Evolutionary conservation across 1,140 invertebrate genomes (phyloP).

Genomic region (Diachasmimorpha longicaudata): DNA sequence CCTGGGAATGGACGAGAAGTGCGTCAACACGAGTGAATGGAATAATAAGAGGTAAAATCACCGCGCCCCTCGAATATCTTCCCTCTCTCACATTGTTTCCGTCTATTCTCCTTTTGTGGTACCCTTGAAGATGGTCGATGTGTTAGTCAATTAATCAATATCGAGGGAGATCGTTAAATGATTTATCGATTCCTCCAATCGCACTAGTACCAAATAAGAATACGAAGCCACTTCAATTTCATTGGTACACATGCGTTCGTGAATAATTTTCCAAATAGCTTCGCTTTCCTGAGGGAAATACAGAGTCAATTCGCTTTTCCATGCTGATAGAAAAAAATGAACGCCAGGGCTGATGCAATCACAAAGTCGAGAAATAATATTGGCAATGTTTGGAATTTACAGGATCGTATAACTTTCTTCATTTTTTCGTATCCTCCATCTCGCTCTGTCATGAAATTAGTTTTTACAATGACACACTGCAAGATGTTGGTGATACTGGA

Average conservation of each 20-base stretch:
- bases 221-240: neutral
- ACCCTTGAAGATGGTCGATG: neutral
- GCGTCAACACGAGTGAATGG: neutral
- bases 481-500: neutral
- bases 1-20: neutral
- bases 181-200: neutral
- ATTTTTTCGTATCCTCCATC: neutral
- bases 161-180: neutral
- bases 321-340: neutral
- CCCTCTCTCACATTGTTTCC: too few species aligned
- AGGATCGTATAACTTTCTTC: neutral
- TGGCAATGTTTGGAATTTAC: neutral
- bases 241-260: neutral
- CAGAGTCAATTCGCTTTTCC: neutral
- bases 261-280: conserved; percentile 5
- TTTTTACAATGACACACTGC: neutral
- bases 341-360: neutral
- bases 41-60: neutral
- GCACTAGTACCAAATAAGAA: neutral
- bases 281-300: neutral
- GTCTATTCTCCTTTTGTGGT: neutral
- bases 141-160: neutral
- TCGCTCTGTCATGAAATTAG: neutral
- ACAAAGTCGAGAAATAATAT: neutral
- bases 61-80: neutral